Evolutionary conservation across 1,140 invertebrate species (phyloP).

Genomic region (Anoplolepis gracilipes): DNA sequence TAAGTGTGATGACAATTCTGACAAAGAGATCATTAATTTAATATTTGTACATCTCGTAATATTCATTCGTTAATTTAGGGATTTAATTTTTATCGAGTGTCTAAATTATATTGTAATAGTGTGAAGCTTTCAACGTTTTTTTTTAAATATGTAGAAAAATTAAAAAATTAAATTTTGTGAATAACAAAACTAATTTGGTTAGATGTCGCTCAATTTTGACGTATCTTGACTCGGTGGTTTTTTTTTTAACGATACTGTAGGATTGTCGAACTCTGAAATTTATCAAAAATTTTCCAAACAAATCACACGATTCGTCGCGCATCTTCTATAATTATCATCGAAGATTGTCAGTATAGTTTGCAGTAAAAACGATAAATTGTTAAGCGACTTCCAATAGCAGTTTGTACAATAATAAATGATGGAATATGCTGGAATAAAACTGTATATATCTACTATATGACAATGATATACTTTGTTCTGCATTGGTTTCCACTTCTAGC

Average conservation of each 20-base stretch:
- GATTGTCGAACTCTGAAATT: background rate
- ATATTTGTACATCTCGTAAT: background rate
- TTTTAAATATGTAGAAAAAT: background rate
- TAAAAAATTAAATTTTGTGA: too few species aligned
- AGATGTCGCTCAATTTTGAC: background rate
- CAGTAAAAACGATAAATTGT: background rate
- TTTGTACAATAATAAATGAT: background rate
- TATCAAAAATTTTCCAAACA: background rate
- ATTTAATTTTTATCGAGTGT: background rate
- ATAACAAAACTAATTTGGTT: background rate
- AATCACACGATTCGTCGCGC: background rate
- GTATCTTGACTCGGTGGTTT: background rate
- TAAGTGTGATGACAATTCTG: background rate
- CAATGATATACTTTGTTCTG: slow-evolving; percentile 12
- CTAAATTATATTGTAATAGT: too few species aligned
- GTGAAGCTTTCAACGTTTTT: too few species aligned
- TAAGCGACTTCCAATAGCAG: background rate
- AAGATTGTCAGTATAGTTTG: background rate
- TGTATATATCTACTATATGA: background rate
- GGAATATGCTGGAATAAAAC: background rate
- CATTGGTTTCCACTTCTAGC: slow-evolving; percentile 21
- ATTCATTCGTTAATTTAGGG: too few species aligned
- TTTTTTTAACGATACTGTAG: background rate
- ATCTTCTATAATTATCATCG: background rate
- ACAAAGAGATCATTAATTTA: background rate